phyloP scores from a whole-genome alignment of 2,113 vertebrate genomes.

The Eublepharis macularius region DNA sequence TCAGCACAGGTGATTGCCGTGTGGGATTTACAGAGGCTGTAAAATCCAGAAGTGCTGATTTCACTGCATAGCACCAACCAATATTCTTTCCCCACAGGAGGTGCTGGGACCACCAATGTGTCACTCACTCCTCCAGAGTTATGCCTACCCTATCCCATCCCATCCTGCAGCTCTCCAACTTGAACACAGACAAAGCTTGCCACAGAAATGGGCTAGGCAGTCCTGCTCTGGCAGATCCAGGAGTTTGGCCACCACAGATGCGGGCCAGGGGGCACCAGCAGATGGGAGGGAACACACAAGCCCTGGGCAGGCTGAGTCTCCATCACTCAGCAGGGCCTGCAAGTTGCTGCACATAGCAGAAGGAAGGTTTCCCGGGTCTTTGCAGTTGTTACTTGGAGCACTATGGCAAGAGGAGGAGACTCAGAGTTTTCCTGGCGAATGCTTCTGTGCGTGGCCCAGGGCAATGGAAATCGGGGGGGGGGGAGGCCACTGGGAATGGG shows the following conservation, averaged over 20 bases:
- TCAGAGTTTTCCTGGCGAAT: not conserved
- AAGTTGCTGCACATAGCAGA: slow-evolving; percentile 34
- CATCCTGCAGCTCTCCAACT: not conserved
- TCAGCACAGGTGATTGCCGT: too few species aligned
- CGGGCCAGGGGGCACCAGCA: not conserved
- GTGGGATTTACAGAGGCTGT: too few species aligned
- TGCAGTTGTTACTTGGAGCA: not conserved
- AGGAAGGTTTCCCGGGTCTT: not conserved
- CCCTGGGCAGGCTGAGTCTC: not conserved
- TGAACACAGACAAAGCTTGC: not conserved
- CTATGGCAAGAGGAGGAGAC: not conserved
- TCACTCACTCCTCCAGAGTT: too few species aligned
- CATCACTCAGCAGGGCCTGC: slow-evolving; percentile 31
- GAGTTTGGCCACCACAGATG: not conserved
- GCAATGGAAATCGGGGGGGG: not conserved
- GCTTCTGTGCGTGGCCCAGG: not conserved
- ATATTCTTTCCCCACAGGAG: too few species aligned
- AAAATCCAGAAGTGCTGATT: too few species aligned
- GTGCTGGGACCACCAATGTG: too few species aligned
- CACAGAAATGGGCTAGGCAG: not conserved
- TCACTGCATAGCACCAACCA: too few species aligned
- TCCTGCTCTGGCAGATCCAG: not conserved
- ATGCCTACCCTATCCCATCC: too few species aligned
- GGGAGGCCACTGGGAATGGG: not conserved
- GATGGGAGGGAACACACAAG: not conserved